Base-by-base conservation (phyloP, 2,888 invertebrate species). In the Eledona agricola region DNA sequence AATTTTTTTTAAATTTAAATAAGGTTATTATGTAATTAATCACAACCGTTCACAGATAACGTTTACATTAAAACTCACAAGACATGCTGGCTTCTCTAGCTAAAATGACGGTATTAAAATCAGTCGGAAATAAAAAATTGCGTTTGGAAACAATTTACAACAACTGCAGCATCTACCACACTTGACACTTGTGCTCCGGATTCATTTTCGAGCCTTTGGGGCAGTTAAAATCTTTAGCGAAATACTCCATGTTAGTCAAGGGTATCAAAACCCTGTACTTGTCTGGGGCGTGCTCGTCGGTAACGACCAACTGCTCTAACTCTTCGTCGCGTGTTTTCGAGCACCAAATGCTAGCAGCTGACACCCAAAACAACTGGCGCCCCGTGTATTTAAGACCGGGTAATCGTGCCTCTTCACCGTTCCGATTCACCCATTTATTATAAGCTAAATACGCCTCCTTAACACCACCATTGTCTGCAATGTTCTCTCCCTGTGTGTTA, bases 391-490 rank as follows among this genome's bases (percentile, higher is more conserved):
- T 68, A 26, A 76, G 43, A 12, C 74, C 73, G 1, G 75, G 75
- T 35, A 76, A 59, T 46, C 37, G 57, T 3, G 65, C 63, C 52
- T 76, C 75, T 40, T 70, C 67, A 15, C 72, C 73, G 53, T 73
- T 64, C n/a, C 71, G 61, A 16, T 62, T 58, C 37, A 72, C 66
- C 74, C 73, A 75, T 38, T 63, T 66, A 34, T 67, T 61, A 55
- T 76, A 76, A 23, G 75, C 75, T 56, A 72, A 63, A 63, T 76
- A 96, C 0, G 95, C 91, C 75, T 95, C 90, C 73, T 94, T 95
- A 60, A 95, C 86, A 2, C 95, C 96, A 3, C 94, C 95, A 72
- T 93, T 96, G 73, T 96, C 96, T 1, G 96, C 96, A 52, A 96
- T 95, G 74, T 96, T 96, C 75, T 96, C 95, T 7, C 93, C 93